Percentiles rank a stretch among this genome's conserved stretches.
Conservation (phyloP, 2,113 vertebrate genomes). For the Eurystomus gularis region DNA sequence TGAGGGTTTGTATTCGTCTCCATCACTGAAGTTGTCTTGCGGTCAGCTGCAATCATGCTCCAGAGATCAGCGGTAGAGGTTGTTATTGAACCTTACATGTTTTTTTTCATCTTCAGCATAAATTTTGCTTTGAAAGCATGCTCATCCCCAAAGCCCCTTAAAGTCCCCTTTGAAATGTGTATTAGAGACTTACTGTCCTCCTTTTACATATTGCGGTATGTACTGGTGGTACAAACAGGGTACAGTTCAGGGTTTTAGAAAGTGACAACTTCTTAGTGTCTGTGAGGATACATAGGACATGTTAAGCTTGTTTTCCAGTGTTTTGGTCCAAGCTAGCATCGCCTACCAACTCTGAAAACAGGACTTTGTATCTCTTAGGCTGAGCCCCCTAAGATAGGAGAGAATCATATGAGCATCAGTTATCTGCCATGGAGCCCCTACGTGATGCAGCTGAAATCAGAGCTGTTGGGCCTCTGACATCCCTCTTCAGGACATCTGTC, state of each 20-base stretch:
- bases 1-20: neutral
- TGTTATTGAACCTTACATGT: neutral
- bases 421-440: neutral
- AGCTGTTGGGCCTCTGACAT: neutral
- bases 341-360: neutral
- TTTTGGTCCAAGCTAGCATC: neutral
- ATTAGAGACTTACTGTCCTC: neutral
- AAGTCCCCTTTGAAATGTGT: neutral
- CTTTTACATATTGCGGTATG: neutral
- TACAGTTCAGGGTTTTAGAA: neutral
- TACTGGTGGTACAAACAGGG: neutral
- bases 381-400: neutral
- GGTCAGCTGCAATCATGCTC: neutral
- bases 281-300: neutral
- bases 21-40: neutral
- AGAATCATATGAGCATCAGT: neutral
- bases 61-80: neutral
- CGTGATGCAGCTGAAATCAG: neutral
- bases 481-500: neutral
- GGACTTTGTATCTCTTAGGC: neutral
- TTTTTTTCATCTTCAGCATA: neutral
- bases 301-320: neutral
- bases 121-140: neutral
- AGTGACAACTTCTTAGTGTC: neutral
- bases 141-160: neutral